Evolutionary conservation across 2,888 invertebrate species (phyloP).

Genomic region (Drosophila pseudotakahashii): DNA sequence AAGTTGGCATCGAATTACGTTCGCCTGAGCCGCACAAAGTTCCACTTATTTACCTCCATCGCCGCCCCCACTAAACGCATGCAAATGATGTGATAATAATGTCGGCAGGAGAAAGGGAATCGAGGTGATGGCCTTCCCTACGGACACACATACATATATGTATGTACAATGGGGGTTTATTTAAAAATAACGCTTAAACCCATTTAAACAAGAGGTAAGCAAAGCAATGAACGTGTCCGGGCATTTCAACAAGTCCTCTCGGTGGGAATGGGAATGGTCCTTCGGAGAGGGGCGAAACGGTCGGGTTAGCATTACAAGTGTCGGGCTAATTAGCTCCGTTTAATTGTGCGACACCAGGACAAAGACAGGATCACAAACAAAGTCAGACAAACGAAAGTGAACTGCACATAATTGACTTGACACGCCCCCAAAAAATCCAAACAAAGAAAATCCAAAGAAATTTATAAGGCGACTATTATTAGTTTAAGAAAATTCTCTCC

Average conservation of each 20-base stretch:
- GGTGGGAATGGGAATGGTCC: slow-evolving; percentile 1
- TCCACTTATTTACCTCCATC: slow-evolving; percentile 42
- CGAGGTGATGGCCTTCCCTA: background rate
- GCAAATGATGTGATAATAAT: slow-evolving; percentile 69
- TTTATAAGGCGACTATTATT: background rate
- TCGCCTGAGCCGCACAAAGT: slow-evolving; percentile 56
- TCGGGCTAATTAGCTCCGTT: slow-evolving; percentile 66
- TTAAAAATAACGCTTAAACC: slow-evolving; percentile 56
- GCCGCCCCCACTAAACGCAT: slow-evolving; percentile 47
- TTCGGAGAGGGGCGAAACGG: background rate
- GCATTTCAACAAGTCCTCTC: slow-evolving; percentile 44
- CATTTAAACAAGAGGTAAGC: slow-evolving; percentile 61
- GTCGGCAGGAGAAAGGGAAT: slow-evolving; percentile 1
- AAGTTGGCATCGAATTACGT: slow-evolving; percentile 65
- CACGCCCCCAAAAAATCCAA: slow-evolving; percentile 53
- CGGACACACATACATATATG: background rate
- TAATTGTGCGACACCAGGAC: slow-evolving; percentile 43
- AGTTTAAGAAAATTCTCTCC: background rate
- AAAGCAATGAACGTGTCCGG: slow-evolving; percentile 55
- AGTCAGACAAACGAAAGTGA: slow-evolving; percentile 39
- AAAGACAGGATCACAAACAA: slow-evolving; percentile 27
- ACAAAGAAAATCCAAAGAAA: slow-evolving; percentile 36
- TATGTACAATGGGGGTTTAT: slow-evolving; percentile 10
- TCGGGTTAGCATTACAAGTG: slow-evolving; percentile 54
- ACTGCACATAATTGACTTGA: slow-evolving; percentile 67